phyloP scores from a whole-genome alignment of 2,888 invertebrate species.

The Caenorhabditis sp. region DNA sequence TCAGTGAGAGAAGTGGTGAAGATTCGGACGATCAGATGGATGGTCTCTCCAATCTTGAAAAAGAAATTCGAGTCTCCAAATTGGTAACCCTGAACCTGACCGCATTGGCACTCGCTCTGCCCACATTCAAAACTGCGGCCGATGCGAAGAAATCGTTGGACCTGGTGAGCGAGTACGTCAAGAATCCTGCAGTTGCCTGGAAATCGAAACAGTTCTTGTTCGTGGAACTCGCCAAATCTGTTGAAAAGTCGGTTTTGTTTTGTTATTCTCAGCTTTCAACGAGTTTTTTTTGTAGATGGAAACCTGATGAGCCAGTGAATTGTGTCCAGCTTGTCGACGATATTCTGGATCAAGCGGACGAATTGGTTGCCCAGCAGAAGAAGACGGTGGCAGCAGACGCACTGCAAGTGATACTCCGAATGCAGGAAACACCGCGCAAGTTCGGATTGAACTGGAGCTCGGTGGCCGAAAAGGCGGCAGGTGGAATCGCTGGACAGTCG shows the following conservation, averaged over 20 bases:
- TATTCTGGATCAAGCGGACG: conserved; percentile 55
- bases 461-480: conserved; percentile 39
- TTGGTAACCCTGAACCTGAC: conserved; percentile 61
- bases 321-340: conserved; percentile 39
- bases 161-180: conserved; percentile 30
- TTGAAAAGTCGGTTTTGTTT: conserved; percentile 44
- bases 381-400: conserved; percentile 66
- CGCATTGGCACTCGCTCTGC: conserved; percentile 54
- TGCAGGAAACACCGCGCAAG: conserved; percentile 43
- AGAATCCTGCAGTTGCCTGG: conserved; percentile 59
- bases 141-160: conserved; percentile 31
- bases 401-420: conserved; percentile 57
- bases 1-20: conserved; percentile 6
- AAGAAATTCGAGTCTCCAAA: conserved; percentile 57
- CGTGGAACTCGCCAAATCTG: conserved; percentile 37
- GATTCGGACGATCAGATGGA: conserved; percentile 67
- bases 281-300: conserved; percentile 47
- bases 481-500: conserved; percentile 47
- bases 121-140: conserved; percentile 40
- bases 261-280: background rate
- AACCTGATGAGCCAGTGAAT: conserved; percentile 27
- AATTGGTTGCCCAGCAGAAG: conserved; percentile 57
- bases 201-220: conserved; percentile 67
- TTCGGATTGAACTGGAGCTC: conserved; percentile 63
- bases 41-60: conserved; percentile 64